Base-by-base conservation (phyloP, 2,888 invertebrate genomes). In the Drosophila sordidapex region DNA sequence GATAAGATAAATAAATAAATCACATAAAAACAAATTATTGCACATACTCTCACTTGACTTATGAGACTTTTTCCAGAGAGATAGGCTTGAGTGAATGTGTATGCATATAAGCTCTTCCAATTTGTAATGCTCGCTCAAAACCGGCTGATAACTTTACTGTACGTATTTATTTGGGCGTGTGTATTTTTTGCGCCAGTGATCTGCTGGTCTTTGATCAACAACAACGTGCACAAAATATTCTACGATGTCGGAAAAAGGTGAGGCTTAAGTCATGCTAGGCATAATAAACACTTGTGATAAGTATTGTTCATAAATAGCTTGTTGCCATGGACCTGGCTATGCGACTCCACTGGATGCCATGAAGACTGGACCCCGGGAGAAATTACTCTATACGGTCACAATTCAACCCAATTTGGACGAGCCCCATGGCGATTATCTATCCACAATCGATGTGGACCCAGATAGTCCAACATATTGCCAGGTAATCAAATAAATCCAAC, bases 391-490 rank as follows among this genome's bases (percentile, higher is more conserved):
- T 92, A 96, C 98, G n/a, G 95, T 97, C 31, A 98, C 98, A 86
- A 95, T 98, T 49, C 96, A 97, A 84, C 97, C 97, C 0, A 95
- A 96, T 82, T 90, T 93, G 36, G 91, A 93, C 27, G 92, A 94
- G 59, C 95, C 94, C 0, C 96, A 96, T 89, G 95, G 97, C 3
- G 99, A 99, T 93, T 97, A 98, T 90, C 93, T 99, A 74, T 96
- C 97, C 18, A 98, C 98, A 0, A 95, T 99, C 1, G 98, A 99
- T 91, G 96, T 99, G 2, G 96, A 99, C 93, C 98, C 98, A 0
- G 92, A 94, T 2, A 99, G 99, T 69, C 93, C 96, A 13, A 97
- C 96, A 3, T 99, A 96, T 92, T 95, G 96, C 80, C 95, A 98
- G 95, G 98, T 97, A 92, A 46, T 51, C 36, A 29, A 58, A 10